phyloP scores from a whole-genome alignment of 2,113 vertebrate species.

The mouse (Mus musculus) region DNA sequence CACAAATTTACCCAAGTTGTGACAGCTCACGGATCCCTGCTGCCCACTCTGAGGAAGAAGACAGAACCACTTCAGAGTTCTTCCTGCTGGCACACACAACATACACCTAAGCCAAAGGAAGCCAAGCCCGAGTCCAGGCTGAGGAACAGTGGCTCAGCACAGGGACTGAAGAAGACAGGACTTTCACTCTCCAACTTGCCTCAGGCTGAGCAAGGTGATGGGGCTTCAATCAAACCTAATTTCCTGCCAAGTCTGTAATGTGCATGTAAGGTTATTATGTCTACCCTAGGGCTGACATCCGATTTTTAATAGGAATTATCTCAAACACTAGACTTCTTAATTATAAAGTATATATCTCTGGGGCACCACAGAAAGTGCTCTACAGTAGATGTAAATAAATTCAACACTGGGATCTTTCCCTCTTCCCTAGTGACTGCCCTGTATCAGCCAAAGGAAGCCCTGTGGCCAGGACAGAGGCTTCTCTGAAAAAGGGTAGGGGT shows the following conservation, averaged over 20 bases:
- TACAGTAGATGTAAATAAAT: not conserved
- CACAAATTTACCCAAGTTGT: not conserved
- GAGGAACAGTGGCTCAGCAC: too few relatives aligned
- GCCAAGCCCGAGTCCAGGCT: accelerated
- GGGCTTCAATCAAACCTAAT: not conserved
- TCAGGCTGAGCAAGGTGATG: not conserved
- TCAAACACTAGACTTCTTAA: not conserved
- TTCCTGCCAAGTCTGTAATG: not conserved
- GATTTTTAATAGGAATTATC: not conserved
- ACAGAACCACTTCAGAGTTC: accelerated
- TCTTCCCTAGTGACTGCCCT: not conserved
- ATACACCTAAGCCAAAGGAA: not conserved
- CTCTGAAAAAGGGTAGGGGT: not conserved
- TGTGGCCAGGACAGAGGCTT: not conserved
- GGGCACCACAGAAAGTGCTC: not conserved
- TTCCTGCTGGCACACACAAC: not conserved
- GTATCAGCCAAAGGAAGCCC: not conserved
- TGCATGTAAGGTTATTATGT: not conserved
- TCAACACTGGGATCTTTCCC: not conserved
- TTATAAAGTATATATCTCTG: not conserved
- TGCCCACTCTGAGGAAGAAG: not conserved
- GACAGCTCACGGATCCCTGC: accelerated
- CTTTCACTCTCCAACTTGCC: too few relatives aligned
- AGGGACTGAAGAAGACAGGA: not conserved
- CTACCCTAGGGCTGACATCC: not conserved